Evolutionary conservation across 1,140 invertebrate genomes (phyloP).

Genomic region (Apolygus lucorum): DNA sequence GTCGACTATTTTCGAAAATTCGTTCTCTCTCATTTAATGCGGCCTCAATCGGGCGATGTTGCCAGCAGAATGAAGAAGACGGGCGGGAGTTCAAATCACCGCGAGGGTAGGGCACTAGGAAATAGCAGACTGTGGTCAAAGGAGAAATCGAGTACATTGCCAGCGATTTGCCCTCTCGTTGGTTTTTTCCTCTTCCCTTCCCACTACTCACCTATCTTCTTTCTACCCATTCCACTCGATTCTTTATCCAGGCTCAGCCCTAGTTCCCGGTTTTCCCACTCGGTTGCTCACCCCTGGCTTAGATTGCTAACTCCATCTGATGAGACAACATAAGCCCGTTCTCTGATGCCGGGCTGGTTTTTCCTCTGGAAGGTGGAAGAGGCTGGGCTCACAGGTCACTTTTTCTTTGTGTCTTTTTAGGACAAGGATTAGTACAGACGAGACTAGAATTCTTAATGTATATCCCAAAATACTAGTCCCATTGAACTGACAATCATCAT

Average conservation of each 20-base stretch:
- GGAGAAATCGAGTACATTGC: neutral
- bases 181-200: neutral
- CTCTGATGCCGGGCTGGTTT: slow-evolving; percentile 4
- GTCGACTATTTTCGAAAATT: no score
- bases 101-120: no score
- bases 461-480: no score
- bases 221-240: neutral
- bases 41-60: no score
- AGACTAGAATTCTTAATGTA: neutral
- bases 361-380: no score
- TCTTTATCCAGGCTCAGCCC: neutral
- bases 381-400: neutral
- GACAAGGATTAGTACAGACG: neutral
- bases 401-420: neutral
- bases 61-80: neutral
- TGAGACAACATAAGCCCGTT: slow-evolving; percentile 7
- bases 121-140: neutral
- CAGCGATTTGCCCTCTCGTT: neutral
- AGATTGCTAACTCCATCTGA: neutral
- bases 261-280: neutral
- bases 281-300: no score
- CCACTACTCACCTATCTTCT: neutral
- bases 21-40: no score
- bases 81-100: no score
- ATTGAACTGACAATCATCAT: no score